phyloP scores from a whole-genome alignment of 1,140 invertebrate species.

The Chlorops oryzae region DNA sequence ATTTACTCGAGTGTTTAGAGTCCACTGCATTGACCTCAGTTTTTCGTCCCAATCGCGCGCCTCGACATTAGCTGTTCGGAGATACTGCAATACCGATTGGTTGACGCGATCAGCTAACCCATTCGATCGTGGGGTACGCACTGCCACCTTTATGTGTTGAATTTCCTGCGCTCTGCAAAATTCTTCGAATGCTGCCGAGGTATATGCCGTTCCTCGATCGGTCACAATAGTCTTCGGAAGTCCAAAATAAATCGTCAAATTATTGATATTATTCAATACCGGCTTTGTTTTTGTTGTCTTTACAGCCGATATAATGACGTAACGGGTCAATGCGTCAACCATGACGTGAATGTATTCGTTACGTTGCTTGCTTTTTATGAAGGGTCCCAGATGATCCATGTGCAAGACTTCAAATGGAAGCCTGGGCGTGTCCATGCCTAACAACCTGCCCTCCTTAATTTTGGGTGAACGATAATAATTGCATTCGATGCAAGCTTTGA shows the following conservation, averaged over 20 bases:
- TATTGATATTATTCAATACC: slow-evolving; percentile 21
- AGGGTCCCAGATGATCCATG: slow-evolving; percentile 32
- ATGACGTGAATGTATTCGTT: slow-evolving; percentile 13
- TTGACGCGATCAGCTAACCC: slow-evolving; percentile 25
- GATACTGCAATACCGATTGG: slow-evolving; percentile 12
- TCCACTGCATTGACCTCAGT: slow-evolving; percentile 20
- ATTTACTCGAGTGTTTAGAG: slow-evolving; percentile 23
- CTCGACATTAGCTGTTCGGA: slow-evolving; percentile 3
- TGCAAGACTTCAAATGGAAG: slow-evolving; percentile 13
- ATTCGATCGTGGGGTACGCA: slow-evolving; percentile 13
- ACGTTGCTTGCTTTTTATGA: slow-evolving; percentile 17
- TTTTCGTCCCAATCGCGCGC: slow-evolving; percentile 20
- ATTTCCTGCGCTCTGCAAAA: slow-evolving; percentile 5
- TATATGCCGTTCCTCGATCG: slow-evolving; percentile 8
- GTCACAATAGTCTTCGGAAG: slow-evolving; percentile 1
- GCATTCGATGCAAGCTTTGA: slow-evolving; percentile 5
- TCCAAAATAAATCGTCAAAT: slow-evolving; percentile 4
- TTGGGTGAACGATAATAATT: background rate
- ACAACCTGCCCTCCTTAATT: slow-evolving; percentile 19
- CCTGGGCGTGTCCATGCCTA: slow-evolving; percentile 1
- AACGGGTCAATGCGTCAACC: slow-evolving; percentile 14
- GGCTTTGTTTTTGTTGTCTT: background rate
- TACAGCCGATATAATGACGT: background rate
- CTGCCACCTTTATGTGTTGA: slow-evolving; percentile 6
- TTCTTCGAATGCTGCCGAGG: slow-evolving; percentile 1